These are phyloP conservation scores for Conger conger DNA, from an alignment of 2,113 vertebrate genomes.

Conservation along the genomic window DNA sequence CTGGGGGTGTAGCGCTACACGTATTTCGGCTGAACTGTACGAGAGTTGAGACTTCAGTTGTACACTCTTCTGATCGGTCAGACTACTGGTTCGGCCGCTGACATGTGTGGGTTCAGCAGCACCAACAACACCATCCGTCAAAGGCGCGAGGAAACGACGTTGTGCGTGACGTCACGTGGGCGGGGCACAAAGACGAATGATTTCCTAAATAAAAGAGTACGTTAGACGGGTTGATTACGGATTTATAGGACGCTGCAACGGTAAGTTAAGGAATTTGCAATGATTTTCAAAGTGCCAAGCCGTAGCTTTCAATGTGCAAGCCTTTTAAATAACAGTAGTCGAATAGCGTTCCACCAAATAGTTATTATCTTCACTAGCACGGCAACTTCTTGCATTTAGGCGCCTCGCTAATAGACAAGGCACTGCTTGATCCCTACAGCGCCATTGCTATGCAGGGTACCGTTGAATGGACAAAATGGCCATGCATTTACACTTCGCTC, in stretches of 20 bases:
- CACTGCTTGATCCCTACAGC: slow-evolving; percentile 57
- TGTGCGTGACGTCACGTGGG: slow-evolving; percentile 58
- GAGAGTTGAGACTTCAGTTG: too few relatives aligned
- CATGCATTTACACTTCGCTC: slow-evolving; percentile 49
- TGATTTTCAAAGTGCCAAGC: neutral
- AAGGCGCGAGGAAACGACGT: slow-evolving; percentile 39
- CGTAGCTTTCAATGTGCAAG: neutral
- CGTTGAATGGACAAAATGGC: slow-evolving; percentile 72
- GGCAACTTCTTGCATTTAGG: slow-evolving; percentile 44
- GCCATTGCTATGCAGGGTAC: slow-evolving; percentile 69
- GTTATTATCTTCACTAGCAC: slow-evolving; percentile 18
- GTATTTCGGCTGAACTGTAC: neutral
- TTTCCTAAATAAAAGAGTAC: slow-evolving; percentile 69
- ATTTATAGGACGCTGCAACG: slow-evolving; percentile 42
- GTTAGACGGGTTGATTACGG: slow-evolving; percentile 51
- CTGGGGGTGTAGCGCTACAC: too few relatives aligned
- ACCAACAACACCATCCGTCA: too few relatives aligned
- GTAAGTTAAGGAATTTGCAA: slow-evolving; percentile 51
- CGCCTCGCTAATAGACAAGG: slow-evolving; percentile 25
- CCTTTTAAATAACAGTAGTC: neutral
- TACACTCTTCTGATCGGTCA: too few relatives aligned
- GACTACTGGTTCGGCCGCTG: too few relatives aligned
- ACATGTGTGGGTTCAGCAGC: too few relatives aligned
- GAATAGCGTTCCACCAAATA: neutral
- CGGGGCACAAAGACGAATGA: slow-evolving; percentile 65